Conservation (phyloP, 1,140 invertebrate species). For the Callitettix versicolor region DNA sequence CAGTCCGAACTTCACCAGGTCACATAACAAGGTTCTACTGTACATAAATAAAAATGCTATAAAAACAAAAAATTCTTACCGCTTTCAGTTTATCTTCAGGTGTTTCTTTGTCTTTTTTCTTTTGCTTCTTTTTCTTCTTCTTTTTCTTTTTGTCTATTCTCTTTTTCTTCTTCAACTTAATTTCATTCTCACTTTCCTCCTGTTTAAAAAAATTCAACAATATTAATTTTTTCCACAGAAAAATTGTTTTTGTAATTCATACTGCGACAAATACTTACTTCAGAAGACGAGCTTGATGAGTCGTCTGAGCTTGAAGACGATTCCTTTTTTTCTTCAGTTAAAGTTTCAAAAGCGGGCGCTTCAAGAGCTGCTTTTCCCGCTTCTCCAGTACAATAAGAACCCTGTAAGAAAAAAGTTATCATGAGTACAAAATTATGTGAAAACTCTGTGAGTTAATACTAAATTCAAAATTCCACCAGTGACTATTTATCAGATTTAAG, state of each 20-base stretch:
- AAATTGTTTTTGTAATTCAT: neutral
- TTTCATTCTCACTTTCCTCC: conserved; percentile 39
- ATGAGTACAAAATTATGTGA: too few species aligned
- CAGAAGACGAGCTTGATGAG: conserved; percentile 9
- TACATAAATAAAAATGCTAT: too few species aligned
- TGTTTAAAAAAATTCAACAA: conserved; percentile 16
- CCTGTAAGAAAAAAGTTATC: conserved; percentile 35
- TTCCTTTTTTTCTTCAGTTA: neutral
- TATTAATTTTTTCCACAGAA: neutral
- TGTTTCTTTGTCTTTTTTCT: conserved; percentile 35
- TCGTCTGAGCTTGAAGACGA: conserved; percentile 11
- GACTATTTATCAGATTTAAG: neutral
- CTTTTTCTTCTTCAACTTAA: conserved; percentile 56
- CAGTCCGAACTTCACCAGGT: too few species aligned
- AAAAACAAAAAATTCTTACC: too few species aligned
- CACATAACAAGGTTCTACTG: too few species aligned
- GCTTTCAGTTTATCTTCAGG: conserved; percentile 41
- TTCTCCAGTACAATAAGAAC: conserved; percentile 80
- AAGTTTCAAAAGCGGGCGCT: neutral
- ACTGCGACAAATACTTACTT: neutral
- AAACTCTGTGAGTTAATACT: too few species aligned
- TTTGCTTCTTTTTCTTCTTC: conserved; percentile 30
- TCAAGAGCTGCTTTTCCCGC: conserved; percentile 44
- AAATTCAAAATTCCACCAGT: neutral
- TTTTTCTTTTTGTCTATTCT: conserved; percentile 40